These are phyloP conservation scores for Paedocypris sp. DNA, from an alignment of 2,113 vertebrate genomes.

Conservation along the genomic window DNA sequence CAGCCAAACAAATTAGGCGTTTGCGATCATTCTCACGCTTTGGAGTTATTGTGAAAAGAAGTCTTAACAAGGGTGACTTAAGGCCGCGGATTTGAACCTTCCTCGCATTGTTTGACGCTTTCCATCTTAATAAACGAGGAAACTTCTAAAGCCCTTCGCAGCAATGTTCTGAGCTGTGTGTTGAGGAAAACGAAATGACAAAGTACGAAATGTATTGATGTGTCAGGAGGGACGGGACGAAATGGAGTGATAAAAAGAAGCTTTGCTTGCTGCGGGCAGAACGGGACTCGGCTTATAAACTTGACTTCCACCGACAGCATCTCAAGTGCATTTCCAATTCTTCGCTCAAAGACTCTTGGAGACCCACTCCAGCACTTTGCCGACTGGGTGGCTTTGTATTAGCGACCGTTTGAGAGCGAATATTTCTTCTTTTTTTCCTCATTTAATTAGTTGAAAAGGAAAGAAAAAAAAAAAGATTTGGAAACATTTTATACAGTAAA, in stretches of 20 bases:
- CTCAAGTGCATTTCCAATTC: constrained; percentile 50
- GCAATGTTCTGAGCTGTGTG: constrained; percentile 34
- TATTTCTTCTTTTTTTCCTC: constrained; percentile 8
- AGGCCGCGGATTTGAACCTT: constrained; percentile 4
- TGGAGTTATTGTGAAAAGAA: background rate
- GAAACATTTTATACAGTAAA: constrained; percentile 41
- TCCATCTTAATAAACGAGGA: constrained; percentile 54
- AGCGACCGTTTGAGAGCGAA: constrained; percentile 34
- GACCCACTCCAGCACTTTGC: constrained; percentile 27
- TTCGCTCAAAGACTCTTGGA: constrained; percentile 34
- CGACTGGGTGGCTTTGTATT: constrained; percentile 46
- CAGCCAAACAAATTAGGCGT: constrained; percentile 24
- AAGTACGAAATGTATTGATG: constrained; percentile 53
- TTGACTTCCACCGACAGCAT: constrained; percentile 49
- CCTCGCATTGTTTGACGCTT: constrained; percentile 31
- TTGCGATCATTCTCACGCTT: background rate
- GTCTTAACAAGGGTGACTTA: constrained; percentile 18
- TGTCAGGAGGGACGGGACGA: constrained; percentile 58
- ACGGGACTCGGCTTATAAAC: constrained; percentile 41
- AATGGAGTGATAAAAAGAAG: constrained; percentile 52
- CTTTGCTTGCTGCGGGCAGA: constrained; percentile 28
- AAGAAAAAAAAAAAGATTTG: constrained; percentile 34
- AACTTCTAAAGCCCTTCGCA: constrained; percentile 43
- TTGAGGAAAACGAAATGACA: constrained; percentile 43
- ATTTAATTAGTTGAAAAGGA: constrained; percentile 54